Evolutionary conservation across 2,797 vertebrate species (phyloP), one percentile per base, ranked within the genome.

Genomic region (Galago senegalensis): DNA sequence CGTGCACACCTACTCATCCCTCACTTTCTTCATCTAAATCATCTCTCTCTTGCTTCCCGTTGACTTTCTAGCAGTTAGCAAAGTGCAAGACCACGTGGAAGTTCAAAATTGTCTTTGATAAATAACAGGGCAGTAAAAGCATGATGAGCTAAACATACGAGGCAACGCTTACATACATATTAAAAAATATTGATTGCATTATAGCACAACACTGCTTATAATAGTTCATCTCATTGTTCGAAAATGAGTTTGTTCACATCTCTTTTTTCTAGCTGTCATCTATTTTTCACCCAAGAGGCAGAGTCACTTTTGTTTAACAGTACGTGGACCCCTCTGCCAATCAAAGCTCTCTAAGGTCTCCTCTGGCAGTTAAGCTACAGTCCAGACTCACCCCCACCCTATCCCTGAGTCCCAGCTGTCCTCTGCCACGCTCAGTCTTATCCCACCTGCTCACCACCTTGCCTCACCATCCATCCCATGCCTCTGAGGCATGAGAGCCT

Each of bases 131-230:
- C 3, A 80, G 21, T 75, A 77, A 92, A 93, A 88, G 2, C 93
- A 92, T n/a, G 11, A 73, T 92, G 3, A 56, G 12, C 25, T n/a
- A 56, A 84, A 82, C 46, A 18, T 34, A 11, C 31, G 23, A 37
- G 12, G 0, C 12, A 89, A 75, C 18, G 5, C 12, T 95, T 67
- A 92, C 4, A 40, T n/a, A 89, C 29, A 29, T 60, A 69, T 70
- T 10, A 53, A 89, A 31, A 94, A 82, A 83, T 80, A 65, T 16
- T 85, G 72, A 60, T 29, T 70, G 84, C 34, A 40, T n/a, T 93
- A 79, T 34, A 72, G 29, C 53, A 49, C 95, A 89, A 53, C 80
- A 92, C 23, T 67, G 17, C 11, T 73, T 83, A 0, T 20, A 70
- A 18, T 85, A 53, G 7, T 67, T 75, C 3, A 46, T 56, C 4